Evolutionary conservation across 2,113 vertebrate genomes (phyloP).

Genomic region (Guaruba guarouba): DNA sequence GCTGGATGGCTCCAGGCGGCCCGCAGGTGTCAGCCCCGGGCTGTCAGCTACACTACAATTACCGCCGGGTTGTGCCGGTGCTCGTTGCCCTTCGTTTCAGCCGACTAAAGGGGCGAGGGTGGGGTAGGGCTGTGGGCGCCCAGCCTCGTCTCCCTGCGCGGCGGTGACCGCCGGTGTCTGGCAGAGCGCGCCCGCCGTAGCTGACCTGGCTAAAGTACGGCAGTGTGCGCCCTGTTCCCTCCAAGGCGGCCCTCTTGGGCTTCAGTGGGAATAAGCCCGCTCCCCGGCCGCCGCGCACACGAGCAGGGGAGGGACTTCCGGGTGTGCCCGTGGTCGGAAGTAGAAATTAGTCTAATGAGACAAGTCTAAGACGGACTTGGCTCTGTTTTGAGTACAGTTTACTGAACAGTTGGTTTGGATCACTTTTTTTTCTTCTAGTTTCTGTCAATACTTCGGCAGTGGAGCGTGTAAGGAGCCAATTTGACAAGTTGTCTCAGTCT

Average conservation of each 20-base stretch:
- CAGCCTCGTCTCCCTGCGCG: not conserved
- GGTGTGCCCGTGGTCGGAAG: not conserved
- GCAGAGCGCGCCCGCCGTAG: too few species aligned
- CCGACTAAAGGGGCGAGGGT: not conserved
- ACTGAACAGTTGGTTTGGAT: fast-evolving
- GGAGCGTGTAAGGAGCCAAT: fast-evolving
- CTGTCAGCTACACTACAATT: fast-evolving
- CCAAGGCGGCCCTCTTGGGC: not conserved
- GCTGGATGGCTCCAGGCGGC: not conserved
- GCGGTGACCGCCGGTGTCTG: fast-evolving
- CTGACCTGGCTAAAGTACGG: fast-evolving
- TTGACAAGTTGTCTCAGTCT: not conserved
- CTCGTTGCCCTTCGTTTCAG: not conserved
- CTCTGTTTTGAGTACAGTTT: fast-evolving
- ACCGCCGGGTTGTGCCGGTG: not conserved
- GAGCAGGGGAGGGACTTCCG: not conserved
- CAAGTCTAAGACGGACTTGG: fast-evolving
- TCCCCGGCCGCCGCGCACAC: too few species aligned
- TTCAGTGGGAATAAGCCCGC: fast-evolving
- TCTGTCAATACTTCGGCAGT: fast-evolving
- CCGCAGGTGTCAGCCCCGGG: not conserved
- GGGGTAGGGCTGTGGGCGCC: not conserved
- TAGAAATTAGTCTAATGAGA: not conserved
- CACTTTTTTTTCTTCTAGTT: fast-evolving
- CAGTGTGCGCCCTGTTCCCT: fast-evolving